Base-by-base conservation (phyloP, 2,888 invertebrate genomes). In the Epsilonema sp. region DNA sequence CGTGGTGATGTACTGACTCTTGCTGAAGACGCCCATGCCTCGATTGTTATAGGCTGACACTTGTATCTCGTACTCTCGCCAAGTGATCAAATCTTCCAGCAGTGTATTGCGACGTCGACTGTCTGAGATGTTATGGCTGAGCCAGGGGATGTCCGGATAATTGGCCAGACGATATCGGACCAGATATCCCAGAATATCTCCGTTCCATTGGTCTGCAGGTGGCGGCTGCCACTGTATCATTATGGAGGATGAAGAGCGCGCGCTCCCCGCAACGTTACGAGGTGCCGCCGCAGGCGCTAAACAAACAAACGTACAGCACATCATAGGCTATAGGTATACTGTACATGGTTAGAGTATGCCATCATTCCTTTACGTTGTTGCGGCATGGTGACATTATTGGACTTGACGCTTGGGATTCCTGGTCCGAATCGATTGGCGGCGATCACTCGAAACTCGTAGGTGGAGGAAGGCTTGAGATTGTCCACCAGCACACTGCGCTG, bases 21-120 rank as follows among this genome's bases (percentile, higher is more conserved):
- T 81, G 19, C 86, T 86, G 64, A 79, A 94, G 0, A 81, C 78
- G 0, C 97, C 97, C 2, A 85, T 79, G 0, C 94, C 97, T 71
- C 89, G 86, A 56, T 85, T 83, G 66, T 97, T 97, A 65, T 82
- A 94, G 0, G 92, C 89, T 0, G 94, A 89, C 49, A 97, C 86
- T 46, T 59, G 85, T 0, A 97, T 80, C 46, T 85, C 78, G 63
- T 97, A 97, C 67, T 89, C 87, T 65, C 90, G 87, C 89, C 90
- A 94, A 0, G 89, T 89, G 49, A 92, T 92, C 52, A 97, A 72
- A 60, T 89, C 89, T 57, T 81, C 77, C 46, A 94, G 83, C 1
- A 87, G 74, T 65, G 82, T 86, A 56, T 85, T 76, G 63, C 86
- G 84, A 0, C 82, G 82, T 66, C 59, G 45, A 2, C 86, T 85